Percentiles rank a stretch among this genome's conserved stretches.
These are phyloP conservation scores for Antigone vipio DNA, from an alignment of 2,113 vertebrate genomes.

Conservation along the genomic window DNA sequence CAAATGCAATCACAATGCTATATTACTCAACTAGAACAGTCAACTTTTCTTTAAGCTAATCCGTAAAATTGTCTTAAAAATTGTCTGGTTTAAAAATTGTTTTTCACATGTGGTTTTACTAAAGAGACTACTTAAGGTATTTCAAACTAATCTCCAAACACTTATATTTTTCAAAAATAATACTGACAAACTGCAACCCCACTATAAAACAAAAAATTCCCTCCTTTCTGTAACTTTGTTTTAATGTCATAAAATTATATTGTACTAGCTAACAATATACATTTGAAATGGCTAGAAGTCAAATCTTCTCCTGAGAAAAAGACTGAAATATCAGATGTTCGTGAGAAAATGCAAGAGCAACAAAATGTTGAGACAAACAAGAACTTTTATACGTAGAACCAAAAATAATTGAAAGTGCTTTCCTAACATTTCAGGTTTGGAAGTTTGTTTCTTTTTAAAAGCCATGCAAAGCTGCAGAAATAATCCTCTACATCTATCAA, in stretches of 20 bases:
- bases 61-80: not conserved
- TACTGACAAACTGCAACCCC: constrained; percentile 4
- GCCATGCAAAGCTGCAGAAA: not conserved
- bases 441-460: not conserved
- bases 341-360: not conserved
- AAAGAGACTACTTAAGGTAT: constrained; percentile 51
- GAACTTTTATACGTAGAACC: not conserved
- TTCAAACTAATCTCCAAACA: not conserved
- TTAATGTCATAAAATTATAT: not conserved
- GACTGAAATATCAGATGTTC: not conserved
- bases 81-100: not conserved
- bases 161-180: not conserved
- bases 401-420: not conserved
- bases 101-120: constrained; percentile 18
- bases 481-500: not conserved
- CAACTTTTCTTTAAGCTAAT: not conserved
- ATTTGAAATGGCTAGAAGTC: not conserved
- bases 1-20: not conserved
- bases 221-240: not conserved
- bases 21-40: not conserved
- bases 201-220: not conserved
- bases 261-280: not conserved
- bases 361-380: not conserved
- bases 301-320: not conserved
- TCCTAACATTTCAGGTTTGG: not conserved